These are phyloP conservation scores for Strix uralensis DNA, from an alignment of 2,113 vertebrate genomes.

Conservation along the genomic window DNA sequence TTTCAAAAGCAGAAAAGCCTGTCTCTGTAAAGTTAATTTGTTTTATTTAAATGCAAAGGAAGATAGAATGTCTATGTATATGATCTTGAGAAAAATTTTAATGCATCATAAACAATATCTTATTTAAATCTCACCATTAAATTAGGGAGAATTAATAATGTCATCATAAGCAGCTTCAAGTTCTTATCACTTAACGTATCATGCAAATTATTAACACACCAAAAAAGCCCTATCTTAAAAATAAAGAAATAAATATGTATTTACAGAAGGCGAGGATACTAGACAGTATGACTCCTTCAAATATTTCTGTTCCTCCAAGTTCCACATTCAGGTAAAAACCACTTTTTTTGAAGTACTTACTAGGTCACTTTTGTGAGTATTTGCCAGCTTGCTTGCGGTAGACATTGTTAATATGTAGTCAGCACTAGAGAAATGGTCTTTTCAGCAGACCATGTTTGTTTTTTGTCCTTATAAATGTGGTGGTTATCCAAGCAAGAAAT, in stretches of 20 bases:
- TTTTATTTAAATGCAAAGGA: not conserved
- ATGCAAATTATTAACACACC: not conserved
- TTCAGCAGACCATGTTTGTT: fast-evolving
- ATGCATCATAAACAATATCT: not conserved
- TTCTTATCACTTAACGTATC: not conserved
- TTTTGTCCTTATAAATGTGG: not conserved
- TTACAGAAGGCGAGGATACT: not conserved
- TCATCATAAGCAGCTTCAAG: not conserved
- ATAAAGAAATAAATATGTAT: not conserved
- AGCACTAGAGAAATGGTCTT: not conserved
- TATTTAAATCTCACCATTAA: not conserved
- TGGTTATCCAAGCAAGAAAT: not conserved
- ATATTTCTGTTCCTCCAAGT: not conserved
- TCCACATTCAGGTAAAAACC: fast-evolving
- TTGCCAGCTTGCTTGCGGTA: not conserved
- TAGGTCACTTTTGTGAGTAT: not conserved
- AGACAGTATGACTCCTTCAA: not conserved
- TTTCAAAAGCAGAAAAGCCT: not conserved
- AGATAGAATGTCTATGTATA: not conserved
- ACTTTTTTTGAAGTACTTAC: not conserved
- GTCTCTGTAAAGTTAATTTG: not conserved
- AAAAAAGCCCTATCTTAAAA: not conserved
- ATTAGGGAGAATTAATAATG: not conserved
- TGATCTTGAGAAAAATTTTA: not conserved
- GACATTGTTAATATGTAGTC: not conserved